A percentile compares a stretch with the other conserved stretches of the same genome.
Evolutionary conservation across 2,888 invertebrate genomes (phyloP).

Genomic region (Mesorhabditis spiculigera): DNA sequence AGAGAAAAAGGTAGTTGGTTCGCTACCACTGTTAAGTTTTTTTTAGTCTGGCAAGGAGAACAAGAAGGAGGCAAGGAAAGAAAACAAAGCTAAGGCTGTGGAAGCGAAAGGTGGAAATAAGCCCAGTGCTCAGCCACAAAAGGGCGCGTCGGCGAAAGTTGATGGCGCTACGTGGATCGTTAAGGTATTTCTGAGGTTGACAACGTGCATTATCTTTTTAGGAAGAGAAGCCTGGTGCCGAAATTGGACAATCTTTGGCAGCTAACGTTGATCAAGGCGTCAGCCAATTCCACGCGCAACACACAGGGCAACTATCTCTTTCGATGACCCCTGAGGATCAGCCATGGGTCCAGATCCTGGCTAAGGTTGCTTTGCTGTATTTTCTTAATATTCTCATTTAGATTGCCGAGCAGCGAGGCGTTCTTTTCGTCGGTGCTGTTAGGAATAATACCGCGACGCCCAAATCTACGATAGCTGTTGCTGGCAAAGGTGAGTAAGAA

Average conservation of each 20-base stretch:
- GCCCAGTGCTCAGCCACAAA: not conserved
- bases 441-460: constrained; percentile 19
- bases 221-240: constrained; percentile 27
- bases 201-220: constrained; percentile 3
- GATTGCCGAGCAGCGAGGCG: constrained; percentile 21
- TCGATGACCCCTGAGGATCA: constrained; percentile 20
- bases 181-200: constrained; percentile 1
- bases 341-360: constrained; percentile 23
- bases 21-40: not conserved
- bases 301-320: constrained; percentile 13
- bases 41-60: constrained; percentile 13
- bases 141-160: not conserved
- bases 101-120: not conserved
- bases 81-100: constrained; percentile 33
- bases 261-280: constrained; percentile 22
- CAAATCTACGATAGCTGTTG: constrained; percentile 21
- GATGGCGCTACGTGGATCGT: constrained; percentile 5
- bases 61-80: constrained; percentile 21
- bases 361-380: constrained; percentile 12
- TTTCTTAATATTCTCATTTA: not conserved
- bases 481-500: constrained; percentile 13
- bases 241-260: constrained; percentile 30
- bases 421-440: constrained; percentile 25
- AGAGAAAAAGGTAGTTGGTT: not conserved
- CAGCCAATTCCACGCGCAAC: constrained; percentile 17